Base-by-base conservation (phyloP, 1,140 invertebrate genomes). In the Magallana gigas region DNA sequence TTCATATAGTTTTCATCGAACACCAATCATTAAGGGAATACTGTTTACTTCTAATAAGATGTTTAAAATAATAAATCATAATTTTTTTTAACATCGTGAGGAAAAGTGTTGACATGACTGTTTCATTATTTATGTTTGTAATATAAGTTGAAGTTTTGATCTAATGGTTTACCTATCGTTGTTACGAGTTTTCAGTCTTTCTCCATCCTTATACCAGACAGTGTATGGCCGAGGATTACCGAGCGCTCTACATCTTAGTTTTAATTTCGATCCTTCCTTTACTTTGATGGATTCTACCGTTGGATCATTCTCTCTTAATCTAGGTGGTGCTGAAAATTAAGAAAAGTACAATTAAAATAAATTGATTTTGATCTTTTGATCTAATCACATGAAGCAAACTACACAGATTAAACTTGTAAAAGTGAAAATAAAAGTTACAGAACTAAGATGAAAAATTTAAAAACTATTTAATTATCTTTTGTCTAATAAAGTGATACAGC, bases 131-230 rank as follows among this genome's bases (percentile, higher is more conserved):
- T 12, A 36, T 76, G 36, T 8, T 29, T 76, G 68, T 71, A 29
- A 11, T 11, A 29, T 76, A 12, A 14, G 8, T 64, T n/a, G 14
- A n/a, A 64, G 16, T 71, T 71, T 76, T 76, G 7, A 36, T 9
- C 23, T 23, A 29, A 76, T 48, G 36, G 3, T 48, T 48, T 48
- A 76, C 68, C 68, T 76, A 29, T 29, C 36, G 9, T 23, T 29
- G 36, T 76, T 11, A 12, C 23, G 18, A 29, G 18, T 23, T 29
- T 14, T 29, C 3, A 76, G 4, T 9, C 36, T 76, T 76, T 76
- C 18, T 29, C 68, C 68, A 76, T 76, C 18, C 68, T 76, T 76
- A 12, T 76, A 76, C 68, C 68, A 76, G 23, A 29, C 36, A 29
- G 23, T 76, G 23, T 29, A 76, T 29, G 68, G 68, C 9, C 14